Evolutionary conservation across 2,113 vertebrate species (phyloP), one percentile per base, ranked within the genome.

Genomic region (Tringa solitaria): DNA sequence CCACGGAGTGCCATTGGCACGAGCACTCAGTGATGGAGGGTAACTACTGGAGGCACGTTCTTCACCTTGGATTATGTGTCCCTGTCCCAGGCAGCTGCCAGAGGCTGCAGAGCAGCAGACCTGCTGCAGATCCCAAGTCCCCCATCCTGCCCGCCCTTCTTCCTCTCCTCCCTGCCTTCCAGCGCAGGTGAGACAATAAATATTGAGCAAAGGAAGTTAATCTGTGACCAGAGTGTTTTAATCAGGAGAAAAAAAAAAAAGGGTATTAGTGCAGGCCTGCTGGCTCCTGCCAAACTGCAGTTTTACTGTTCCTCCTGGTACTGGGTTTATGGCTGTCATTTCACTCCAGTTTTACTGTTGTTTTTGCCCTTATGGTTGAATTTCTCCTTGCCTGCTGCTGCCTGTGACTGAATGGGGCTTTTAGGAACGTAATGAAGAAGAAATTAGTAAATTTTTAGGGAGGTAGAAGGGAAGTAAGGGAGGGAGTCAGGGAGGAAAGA

Each of bases 261-360:
- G 50, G 33, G 69, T 87, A 89, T 2, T 37, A 89, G 51, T 68
- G 4, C 13, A 64, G 77, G 84, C 80, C 93, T 89, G 89, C 77
- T 93, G 74, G 81, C 87, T 96, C 69, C 69, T 96, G 91, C 89
- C 84, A 78, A 90, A 57, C 89, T 95, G 69, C 89, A 56, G 30
- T 92, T 96, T 96, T 94, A 95, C 84, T 84, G 77, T 91, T 77
- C 65, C 86, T 94, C 77, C 77, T 9, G 74, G 76, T 93, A 73
- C 94, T 22, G n/a, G 87, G 56, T 95, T 96, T 96, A 97, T 94
- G 93, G 61, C 93, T 95, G 81, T 93, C 80, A 89, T 94, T 96
- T 95, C 51, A 78, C 91, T 93, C 73, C 57, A 39, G 91, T 92
- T 97, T 97, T 94, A 96, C 87, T 94, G 27, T 84, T 91, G 89